Evolutionary conservation across 2,113 vertebrate genomes (phyloP), one percentile per base, ranked within the genome.

Genomic region (Vimba vimba): DNA sequence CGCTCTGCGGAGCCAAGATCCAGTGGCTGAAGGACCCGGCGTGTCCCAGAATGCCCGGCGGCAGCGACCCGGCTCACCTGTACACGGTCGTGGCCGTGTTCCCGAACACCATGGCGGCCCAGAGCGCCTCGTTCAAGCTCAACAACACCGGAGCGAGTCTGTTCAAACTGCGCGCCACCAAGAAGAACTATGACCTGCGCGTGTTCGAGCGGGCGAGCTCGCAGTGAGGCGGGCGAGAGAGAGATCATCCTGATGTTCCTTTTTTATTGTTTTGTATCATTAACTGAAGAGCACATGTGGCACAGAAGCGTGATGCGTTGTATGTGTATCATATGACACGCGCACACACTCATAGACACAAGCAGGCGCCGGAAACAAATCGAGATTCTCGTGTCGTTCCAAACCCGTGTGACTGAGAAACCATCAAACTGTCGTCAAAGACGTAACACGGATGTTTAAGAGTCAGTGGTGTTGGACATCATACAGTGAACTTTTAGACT

Each of bases 21-120:
- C 97, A 98, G 94, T 99, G 98, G 97, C 96, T 99, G 87, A 99
- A 97, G 92, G 98, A 99, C 91, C 94, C 97, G 87, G 96, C 96
- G 93, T 95, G 94, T 82, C 92, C 92, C 77, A 88, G 93, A 55
- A 92, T 91, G 77, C 85, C 93, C 17, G 59, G 64, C 76, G 59
- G 93, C 91, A 91, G 93, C 80, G 97, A 99, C 95, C 97, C 97
- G 0, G 97, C 98, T 88, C 96, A 98, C 94, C 96, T 98, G 91
- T 99, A 99, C 94, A 99, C 97, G 74, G 97, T 99, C 12, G 97
- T 99, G 95, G 98, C 98, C 83, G 97, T 99, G 93, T 99, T 99
- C 90, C 98, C 98, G 93, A 98, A 95, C 95, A 97, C 97, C 4
- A 94, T 97, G 96, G 97, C 97, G 8, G 97, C 97, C 88, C 98